Base-by-base conservation (phyloP, 2,797 vertebrate genomes). In the Acropternis orthonyx region DNA sequence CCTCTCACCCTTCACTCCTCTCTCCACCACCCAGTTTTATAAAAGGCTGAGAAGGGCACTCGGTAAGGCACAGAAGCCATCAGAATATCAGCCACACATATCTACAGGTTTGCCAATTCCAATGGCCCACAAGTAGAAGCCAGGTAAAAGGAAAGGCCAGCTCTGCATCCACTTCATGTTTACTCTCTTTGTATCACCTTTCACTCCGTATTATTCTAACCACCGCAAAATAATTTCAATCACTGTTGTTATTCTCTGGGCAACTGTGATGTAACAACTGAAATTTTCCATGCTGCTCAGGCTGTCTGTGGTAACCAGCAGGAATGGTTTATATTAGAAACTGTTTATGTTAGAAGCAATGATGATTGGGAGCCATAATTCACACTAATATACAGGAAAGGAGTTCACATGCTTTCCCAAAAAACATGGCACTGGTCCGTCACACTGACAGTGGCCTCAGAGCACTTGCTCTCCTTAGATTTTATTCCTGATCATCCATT, bases 311-410 rank as follows among this genome's bases (percentile, higher is more conserved):
- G 78, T 54, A 93, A 88, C 55, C 34, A 89, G 73, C 43, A 46
- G n/a, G 88, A 74, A 92, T 39, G 72, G 89, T 95, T 97, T 94
- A 75, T 68, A 86, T 80, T 84, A 96, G 44, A 93, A 94, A 83
- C 71, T 95, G 83, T 95, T 96, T 96, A 94, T 74, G 69, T 89
- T 91, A 82, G 61, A 86, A 86, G 74, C n/a, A 80, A 39, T 49
- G 71, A 80, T 87, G 51, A 89, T 80, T 43, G 3, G 71, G 85
- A 88, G 65, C 48, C 67, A 91, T 94, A 84, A 92, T 72, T 95
- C 72, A 93, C 30, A 30, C 41, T 69, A 82, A 87, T 85, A 74
- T 58, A 87, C 68, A 61, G 43, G 73, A 81, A 84, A 66, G 51
- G 49, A 88, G 63, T 37, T 69, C 66, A 67, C 44, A 83, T 75